phyloP scores from a whole-genome alignment of 1,140 invertebrate species.

The Calosoma granatense region DNA sequence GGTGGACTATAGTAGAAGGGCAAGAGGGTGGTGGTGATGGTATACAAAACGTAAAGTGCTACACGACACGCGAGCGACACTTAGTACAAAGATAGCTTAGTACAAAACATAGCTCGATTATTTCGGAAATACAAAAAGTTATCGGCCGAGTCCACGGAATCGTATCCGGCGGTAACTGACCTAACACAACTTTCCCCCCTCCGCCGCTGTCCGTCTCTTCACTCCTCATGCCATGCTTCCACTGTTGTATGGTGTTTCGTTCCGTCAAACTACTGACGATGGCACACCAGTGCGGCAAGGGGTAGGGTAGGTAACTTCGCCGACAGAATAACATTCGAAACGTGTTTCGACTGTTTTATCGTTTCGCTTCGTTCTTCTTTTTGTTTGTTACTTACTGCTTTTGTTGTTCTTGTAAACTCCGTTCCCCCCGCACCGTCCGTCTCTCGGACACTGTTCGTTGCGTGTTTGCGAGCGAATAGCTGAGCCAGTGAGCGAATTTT shows the following conservation, averaged over 20 bases:
- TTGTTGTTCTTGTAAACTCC: background rate
- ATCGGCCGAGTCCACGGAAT: background rate
- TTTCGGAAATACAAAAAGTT: background rate
- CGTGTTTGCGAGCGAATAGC: background rate
- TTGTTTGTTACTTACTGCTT: no score
- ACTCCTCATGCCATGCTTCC: no score
- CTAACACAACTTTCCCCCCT: no score
- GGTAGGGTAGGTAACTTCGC: background rate
- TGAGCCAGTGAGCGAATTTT: no score
- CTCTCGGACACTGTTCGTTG: background rate
- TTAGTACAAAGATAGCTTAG: no score
- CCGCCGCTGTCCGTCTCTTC: no score
- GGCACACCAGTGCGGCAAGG: background rate
- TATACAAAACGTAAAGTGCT: no score
- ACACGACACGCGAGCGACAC: no score
- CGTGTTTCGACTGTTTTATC: background rate
- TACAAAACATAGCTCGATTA: background rate
- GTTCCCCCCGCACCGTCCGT: background rate
- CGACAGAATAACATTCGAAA: background rate
- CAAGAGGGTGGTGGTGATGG: no score
- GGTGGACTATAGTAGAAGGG: no score
- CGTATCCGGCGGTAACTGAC: background rate
- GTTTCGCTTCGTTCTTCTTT: background rate
- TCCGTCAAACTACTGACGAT: no score
- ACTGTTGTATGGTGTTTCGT: no score